Evolutionary conservation across 2,797 vertebrate species (phyloP).

Genomic region (Etheostoma nigrum): DNA sequence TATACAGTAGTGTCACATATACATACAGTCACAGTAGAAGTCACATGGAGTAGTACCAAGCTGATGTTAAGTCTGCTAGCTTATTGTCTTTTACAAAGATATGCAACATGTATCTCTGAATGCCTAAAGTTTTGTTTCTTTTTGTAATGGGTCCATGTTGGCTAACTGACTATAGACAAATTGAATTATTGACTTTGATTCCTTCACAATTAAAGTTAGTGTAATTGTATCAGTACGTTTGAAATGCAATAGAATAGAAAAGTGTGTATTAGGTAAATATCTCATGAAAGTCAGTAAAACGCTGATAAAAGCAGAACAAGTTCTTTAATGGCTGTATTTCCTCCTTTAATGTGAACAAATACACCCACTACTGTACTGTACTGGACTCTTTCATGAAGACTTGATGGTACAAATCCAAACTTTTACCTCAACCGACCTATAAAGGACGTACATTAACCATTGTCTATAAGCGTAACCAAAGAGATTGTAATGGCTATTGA

Average conservation of each 20-base stretch:
- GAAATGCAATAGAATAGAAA: not conserved
- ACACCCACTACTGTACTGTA: not conserved
- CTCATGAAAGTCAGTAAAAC: not conserved
- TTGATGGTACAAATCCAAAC: not conserved
- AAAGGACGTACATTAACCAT: not conserved
- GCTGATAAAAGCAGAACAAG: not conserved
- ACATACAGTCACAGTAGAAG: conserved; percentile 15
- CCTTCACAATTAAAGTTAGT: not conserved
- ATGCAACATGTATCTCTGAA: not conserved
- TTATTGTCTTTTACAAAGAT: conserved; percentile 2
- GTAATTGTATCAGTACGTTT: not conserved
- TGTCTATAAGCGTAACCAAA: not conserved
- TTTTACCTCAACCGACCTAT: not conserved
- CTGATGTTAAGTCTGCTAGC: conserved; percentile 14
- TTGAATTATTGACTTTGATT: not conserved
- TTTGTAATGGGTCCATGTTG: not conserved
- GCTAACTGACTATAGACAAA: not conserved
- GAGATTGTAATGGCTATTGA: not conserved
- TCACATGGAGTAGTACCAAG: conserved; percentile 14
- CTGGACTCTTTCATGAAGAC: not conserved
- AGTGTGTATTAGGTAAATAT: not conserved
- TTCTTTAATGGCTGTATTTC: not conserved
- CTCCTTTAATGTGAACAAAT: not conserved
- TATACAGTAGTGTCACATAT: conserved; percentile 19
- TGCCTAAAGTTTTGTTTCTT: not conserved